These are phyloP conservation scores for Grammomys surdaster DNA, from an alignment of 2,113 vertebrate genomes.

Conservation along the genomic window DNA sequence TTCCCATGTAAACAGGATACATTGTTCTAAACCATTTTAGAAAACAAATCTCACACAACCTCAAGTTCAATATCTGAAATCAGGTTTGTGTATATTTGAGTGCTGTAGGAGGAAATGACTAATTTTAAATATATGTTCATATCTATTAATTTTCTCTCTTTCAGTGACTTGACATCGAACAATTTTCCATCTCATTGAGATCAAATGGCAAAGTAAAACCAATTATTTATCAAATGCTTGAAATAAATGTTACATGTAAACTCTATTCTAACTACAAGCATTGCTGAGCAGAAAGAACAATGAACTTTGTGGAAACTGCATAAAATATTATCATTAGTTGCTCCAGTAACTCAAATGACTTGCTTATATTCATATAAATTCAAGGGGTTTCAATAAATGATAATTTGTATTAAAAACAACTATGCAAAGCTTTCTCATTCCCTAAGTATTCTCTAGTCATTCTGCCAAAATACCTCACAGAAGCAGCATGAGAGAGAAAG, in stretches of 20 bases:
- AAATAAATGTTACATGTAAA: background rate
- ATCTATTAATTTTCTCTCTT: background rate
- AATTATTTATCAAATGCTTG: background rate
- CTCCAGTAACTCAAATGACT: background rate
- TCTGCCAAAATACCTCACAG: background rate
- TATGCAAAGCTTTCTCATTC: background rate
- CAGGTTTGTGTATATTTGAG: background rate
- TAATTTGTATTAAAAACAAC: constrained; percentile 20
- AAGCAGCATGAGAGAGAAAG: background rate
- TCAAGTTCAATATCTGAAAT: background rate
- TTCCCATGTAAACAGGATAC: constrained; percentile 38
- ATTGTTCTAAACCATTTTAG: background rate
- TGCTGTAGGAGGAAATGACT: background rate
- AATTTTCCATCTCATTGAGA: constrained; percentile 1
- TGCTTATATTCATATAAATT: background rate
- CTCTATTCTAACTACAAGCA: background rate
- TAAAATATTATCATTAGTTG: background rate
- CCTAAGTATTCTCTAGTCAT: background rate
- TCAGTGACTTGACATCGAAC: background rate
- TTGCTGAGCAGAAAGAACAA: background rate
- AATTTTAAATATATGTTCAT: background rate
- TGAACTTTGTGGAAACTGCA: background rate
- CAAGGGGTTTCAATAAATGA: background rate
- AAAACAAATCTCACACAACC: background rate
- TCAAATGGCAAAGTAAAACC: background rate